These are phyloP conservation scores for Agrilus biguttatus DNA, from an alignment of 2,888 invertebrate genomes.

Conservation along the genomic window DNA sequence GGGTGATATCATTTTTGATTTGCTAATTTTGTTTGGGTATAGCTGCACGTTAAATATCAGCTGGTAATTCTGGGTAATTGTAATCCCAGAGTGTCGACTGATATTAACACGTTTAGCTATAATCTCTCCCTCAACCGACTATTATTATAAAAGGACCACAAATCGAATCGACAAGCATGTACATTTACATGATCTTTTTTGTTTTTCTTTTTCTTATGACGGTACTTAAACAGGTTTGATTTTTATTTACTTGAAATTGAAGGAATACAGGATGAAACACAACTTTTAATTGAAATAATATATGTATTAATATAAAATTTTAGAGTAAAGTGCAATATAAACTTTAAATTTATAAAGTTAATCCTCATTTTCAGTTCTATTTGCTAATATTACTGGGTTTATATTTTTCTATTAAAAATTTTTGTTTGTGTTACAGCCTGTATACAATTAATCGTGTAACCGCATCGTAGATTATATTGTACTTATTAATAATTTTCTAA, in stretches of 20 bases:
- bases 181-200: not conserved
- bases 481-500: conserved; percentile 3
- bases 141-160: not conserved
- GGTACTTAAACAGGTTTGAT: conserved; percentile 3
- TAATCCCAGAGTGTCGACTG: conserved; percentile 75
- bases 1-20: too few relatives aligned
- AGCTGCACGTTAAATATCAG: conserved; percentile 77
- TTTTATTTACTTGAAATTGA: too few relatives aligned
- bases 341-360: not conserved
- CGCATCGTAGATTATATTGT: conserved; percentile 1
- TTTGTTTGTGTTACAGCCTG: not conserved
- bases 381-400: too few relatives aligned
- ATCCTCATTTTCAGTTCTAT: not conserved
- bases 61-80: conserved; percentile 90
- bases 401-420: not conserved
- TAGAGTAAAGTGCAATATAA: too few relatives aligned
- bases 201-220: conserved; percentile 3
- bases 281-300: too few relatives aligned
- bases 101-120: conserved; percentile 44
- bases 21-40: conserved; percentile 9
- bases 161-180: too few relatives aligned
- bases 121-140: conserved; percentile 17
- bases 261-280: too few relatives aligned
- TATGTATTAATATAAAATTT: too few relatives aligned
- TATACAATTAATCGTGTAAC: not conserved